Evolutionary conservation across 1,140 invertebrate species (phyloP).

Genomic region (Trichomalopsis sarcophagae): DNA sequence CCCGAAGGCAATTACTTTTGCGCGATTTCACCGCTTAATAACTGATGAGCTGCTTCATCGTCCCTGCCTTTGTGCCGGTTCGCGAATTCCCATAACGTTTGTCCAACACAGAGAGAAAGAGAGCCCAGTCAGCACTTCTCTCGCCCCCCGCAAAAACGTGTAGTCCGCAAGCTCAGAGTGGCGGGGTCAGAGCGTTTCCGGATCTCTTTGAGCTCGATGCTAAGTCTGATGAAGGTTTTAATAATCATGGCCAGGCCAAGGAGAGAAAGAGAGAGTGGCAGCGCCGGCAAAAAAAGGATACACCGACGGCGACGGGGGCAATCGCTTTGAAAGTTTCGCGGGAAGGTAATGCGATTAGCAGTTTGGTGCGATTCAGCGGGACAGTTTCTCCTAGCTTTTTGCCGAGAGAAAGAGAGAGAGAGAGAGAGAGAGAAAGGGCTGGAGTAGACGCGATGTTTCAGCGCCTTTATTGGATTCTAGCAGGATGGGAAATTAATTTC

Average conservation of each 20-base stretch:
- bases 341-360: conserved; percentile 18
- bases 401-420: too few relatives aligned
- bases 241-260: background rate
- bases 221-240: background rate
- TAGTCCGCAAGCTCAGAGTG: too few relatives aligned
- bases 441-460: background rate
- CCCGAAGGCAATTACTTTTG: too few relatives aligned
- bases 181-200: background rate
- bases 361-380: background rate
- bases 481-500: background rate
- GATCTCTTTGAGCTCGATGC: conserved; percentile 1
- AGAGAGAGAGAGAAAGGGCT: too few relatives aligned
- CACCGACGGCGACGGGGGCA: background rate
- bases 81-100: background rate
- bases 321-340: background rate
- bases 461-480: background rate
- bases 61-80: too few relatives aligned
- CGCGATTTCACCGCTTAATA: background rate
- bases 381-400: background rate
- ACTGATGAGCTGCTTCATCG: background rate
- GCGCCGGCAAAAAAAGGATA: background rate
- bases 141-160: too few relatives aligned
- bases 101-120: background rate
- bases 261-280: background rate
- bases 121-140: too few relatives aligned